A percentile compares a stretch with the other conserved stretches of the same genome.
These are phyloP conservation scores for Theristicus caerulescens DNA, from an alignment of 2,113 vertebrate genomes.

Conservation along the genomic window DNA sequence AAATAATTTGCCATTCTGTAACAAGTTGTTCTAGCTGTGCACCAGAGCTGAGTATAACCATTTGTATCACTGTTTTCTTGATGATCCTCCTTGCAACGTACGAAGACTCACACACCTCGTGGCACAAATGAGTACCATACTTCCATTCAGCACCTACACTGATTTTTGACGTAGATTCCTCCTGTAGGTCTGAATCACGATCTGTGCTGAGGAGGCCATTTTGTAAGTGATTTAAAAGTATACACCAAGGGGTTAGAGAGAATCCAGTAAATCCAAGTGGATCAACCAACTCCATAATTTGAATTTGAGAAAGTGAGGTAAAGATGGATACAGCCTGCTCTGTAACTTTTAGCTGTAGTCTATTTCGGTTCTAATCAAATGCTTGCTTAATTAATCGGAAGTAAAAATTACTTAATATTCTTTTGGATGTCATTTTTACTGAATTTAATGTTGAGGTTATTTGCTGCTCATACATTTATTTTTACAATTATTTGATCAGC, in stretches of 20 bases:
- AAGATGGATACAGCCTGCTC: not conserved
- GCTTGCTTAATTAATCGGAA: not conserved
- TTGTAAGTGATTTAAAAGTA: not conserved
- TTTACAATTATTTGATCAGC: not conserved
- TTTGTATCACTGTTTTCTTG: not conserved
- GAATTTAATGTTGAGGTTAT: not conserved
- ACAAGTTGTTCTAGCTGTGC: not conserved
- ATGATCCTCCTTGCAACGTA: not conserved
- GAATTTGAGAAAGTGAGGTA: not conserved
- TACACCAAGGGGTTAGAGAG: not conserved
- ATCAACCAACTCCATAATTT: not conserved
- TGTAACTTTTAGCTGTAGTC: not conserved
- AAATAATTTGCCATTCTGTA: not conserved
- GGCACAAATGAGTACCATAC: not conserved
- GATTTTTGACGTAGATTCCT: not conserved
- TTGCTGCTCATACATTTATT: not conserved
- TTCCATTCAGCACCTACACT: not conserved
- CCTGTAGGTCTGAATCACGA: not conserved
- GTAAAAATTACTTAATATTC: not conserved
- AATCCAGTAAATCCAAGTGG: not conserved
- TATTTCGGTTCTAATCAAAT: not conserved
- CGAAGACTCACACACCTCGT: accelerated
- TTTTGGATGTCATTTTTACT: not conserved
- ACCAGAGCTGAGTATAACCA: not conserved
- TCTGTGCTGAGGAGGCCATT: not conserved